phyloP scores from a whole-genome alignment of 2,888 invertebrate species.

The Spodoptera exigua region DNA sequence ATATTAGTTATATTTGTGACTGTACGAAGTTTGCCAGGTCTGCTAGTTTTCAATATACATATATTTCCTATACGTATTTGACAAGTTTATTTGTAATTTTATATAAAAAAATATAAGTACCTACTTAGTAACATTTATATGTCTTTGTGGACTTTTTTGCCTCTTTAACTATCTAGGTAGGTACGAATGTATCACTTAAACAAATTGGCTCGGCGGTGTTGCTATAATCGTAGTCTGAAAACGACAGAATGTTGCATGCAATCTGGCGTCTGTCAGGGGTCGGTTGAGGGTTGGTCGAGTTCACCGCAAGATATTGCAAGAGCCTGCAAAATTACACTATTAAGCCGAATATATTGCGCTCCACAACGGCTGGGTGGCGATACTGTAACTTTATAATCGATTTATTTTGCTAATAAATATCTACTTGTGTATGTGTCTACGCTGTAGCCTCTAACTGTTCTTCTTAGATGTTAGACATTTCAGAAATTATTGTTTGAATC shows the following conservation, averaged over 20 bases:
- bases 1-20: no score
- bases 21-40: no score
- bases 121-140: no score
- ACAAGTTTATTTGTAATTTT: no score
- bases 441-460: no score
- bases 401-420: slow-evolving; percentile 62
- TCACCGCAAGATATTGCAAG: slow-evolving; percentile 76
- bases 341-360: slow-evolving; percentile 75
- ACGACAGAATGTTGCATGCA: slow-evolving; percentile 65
- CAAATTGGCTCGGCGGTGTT: slow-evolving; percentile 23
- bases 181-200: slow-evolving; percentile 6
- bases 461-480: no score
- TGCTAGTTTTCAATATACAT: no score
- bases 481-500: no score
- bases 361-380: slow-evolving; percentile 63
- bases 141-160: not conserved
- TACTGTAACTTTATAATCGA: slow-evolving; percentile 67
- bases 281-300: slow-evolving; percentile 63
- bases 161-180: not conserved
- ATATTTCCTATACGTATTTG: not conserved
- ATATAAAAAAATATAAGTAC: not conserved
- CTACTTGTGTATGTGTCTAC: not conserved
- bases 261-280: slow-evolving; percentile 69
- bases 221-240: slow-evolving; percentile 47
- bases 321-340: slow-evolving; percentile 77